A percentile compares a stretch with the other conserved stretches of the same genome.
phyloP scores from a whole-genome alignment of 2,113 vertebrate genomes.

The Pelobates fuscus region DNA sequence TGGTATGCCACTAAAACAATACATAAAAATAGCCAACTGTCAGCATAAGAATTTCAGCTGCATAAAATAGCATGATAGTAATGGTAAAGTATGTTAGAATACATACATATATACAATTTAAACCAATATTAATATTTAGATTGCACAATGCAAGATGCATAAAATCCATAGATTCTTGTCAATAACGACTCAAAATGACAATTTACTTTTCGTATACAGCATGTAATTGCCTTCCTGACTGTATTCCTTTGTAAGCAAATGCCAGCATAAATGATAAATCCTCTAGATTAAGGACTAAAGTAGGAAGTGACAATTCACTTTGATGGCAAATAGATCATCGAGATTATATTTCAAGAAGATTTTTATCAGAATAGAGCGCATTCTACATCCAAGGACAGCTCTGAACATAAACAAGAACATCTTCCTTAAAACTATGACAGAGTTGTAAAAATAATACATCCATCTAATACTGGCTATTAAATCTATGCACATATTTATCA shows the following conservation, averaged over 20 bases:
- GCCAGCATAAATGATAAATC: constrained; percentile 20
- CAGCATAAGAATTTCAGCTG: background rate
- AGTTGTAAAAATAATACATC: background rate
- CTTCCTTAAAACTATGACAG: background rate
- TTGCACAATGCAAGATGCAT: background rate
- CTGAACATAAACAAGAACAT: constrained; percentile 15
- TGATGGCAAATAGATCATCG: constrained; percentile 24
- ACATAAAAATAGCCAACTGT: background rate
- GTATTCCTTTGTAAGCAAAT: constrained; percentile 2
- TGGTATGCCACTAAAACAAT: constrained; percentile 90
- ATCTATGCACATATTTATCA: no score
- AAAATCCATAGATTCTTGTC: background rate
- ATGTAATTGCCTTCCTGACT: constrained; percentile 4
- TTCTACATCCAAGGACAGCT: constrained; percentile 25
- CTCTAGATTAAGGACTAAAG: constrained; percentile 19
- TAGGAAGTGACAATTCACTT: constrained; percentile 20
- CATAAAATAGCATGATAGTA: no score
- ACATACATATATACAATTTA: no score
- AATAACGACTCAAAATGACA: constrained; percentile 19
- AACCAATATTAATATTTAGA: background rate
- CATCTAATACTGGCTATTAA: background rate
- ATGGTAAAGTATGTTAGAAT: no score
- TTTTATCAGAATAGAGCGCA: constrained; percentile 24
- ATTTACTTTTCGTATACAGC: constrained; percentile 11
- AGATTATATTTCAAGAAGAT: constrained; percentile 1